These are phyloP conservation scores for Venustoraphidia nigricollis DNA, from an alignment of 2,888 invertebrate genomes.

Conservation along the genomic window DNA sequence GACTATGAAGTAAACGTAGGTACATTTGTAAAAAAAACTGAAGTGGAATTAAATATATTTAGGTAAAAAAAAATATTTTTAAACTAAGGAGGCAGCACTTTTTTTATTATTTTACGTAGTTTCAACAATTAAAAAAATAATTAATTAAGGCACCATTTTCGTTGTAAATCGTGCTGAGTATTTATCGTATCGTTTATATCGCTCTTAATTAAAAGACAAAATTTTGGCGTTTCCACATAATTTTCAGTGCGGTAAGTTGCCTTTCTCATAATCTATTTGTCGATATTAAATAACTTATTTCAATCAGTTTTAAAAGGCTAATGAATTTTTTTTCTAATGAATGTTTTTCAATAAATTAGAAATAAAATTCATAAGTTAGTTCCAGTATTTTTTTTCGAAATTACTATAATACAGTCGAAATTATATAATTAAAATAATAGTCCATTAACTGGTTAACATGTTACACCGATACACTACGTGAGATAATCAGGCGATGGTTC, in stretches of 20 bases:
- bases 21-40: not conserved
- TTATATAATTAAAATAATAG: not conserved
- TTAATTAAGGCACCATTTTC: not conserved
- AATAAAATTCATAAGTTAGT: no score
- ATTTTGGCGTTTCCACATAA: no score
- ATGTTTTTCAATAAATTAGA: no score
- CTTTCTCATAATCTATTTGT: not conserved
- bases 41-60: not conserved
- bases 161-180: not conserved
- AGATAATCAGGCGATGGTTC: constrained; percentile 73
- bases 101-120: not conserved
- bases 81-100: not conserved
- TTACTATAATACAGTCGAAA: not conserved
- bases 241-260: not conserved
- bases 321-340: no score
- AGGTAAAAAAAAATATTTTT: not conserved
- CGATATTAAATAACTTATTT: no score
- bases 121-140: not conserved
- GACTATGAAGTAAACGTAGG: no score
- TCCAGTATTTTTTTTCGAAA: no score
- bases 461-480: constrained; percentile 24
- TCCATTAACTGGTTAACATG: no score
- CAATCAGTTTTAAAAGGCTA: no score
- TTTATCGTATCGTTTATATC: no score
- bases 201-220: no score